A percentile compares a stretch with the other conserved stretches of the same genome.
These are phyloP conservation scores for Caenorhabditis plicata DNA, from an alignment of 2,888 invertebrate species.

Conservation along the genomic window DNA sequence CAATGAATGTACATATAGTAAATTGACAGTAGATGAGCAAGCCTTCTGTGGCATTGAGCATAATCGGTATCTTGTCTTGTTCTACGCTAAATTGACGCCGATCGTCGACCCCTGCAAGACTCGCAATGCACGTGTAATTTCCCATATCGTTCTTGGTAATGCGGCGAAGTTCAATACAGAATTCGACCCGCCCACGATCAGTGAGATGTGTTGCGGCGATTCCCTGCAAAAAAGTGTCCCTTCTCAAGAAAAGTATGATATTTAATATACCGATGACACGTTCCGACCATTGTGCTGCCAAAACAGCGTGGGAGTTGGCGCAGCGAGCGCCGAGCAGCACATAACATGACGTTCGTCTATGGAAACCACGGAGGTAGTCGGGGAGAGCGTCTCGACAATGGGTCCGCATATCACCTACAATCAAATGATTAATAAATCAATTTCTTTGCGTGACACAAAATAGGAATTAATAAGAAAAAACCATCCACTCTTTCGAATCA, in stretches of 20 bases:
- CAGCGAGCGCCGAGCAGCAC: slow-evolving; percentile 37
- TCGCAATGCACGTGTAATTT: slow-evolving; percentile 32
- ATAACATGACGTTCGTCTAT: slow-evolving; percentile 26
- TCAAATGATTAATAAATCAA: too few species aligned
- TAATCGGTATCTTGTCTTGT: slow-evolving; percentile 37
- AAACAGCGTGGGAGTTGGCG: slow-evolving; percentile 31
- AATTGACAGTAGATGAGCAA: slow-evolving; percentile 40
- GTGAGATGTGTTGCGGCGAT: slow-evolving; percentile 32
- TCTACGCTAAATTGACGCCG: too few species aligned
- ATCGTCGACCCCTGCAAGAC: slow-evolving; percentile 15
- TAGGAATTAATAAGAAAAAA: background rate
- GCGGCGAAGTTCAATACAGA: slow-evolving; percentile 31
- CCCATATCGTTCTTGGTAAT: slow-evolving; percentile 28
- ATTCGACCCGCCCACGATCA: slow-evolving; percentile 35
- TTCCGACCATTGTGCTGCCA: slow-evolving; percentile 39
- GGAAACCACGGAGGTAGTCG: slow-evolving; percentile 15
- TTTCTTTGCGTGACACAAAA: too few species aligned
- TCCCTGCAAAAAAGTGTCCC: slow-evolving; percentile 15
- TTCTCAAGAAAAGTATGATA: background rate
- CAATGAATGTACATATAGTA: slow-evolving; percentile 37
- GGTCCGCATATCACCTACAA: slow-evolving; percentile 38
- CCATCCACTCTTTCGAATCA: background rate
- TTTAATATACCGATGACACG: slow-evolving; percentile 21
- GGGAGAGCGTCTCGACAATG: slow-evolving; percentile 6
- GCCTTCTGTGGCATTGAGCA: slow-evolving; percentile 35